Evolutionary conservation across 1,140 invertebrate species (phyloP), one percentile per base, ranked within the genome.

Genomic region (Ips typographus): DNA sequence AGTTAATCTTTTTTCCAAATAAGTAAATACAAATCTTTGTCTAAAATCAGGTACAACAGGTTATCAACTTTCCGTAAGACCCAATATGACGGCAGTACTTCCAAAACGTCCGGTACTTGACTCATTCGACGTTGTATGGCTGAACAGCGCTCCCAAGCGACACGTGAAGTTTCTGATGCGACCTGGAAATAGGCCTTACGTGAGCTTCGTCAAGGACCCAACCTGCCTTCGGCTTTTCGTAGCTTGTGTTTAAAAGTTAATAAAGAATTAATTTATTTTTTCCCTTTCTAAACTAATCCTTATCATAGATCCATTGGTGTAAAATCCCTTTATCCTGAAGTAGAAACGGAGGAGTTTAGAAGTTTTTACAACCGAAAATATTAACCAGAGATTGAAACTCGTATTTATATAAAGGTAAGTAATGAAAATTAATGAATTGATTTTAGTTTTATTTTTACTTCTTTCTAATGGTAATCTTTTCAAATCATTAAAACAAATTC

Each of bases 151-250:
- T 39, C 57, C 57, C 1, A 69, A 57, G n/a, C 66, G 65, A 41
- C 71, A 70, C 51, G 49, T 78, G 41, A 68, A 63, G 55, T 51
- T 79, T 22, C 57, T 69, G n/a, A 53, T 76, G 5, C 52, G 77
- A n/a, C 71, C 73, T 6, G 77, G 78, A 58, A 71, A 72, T 60
- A 67, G 76, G 57, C 70, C 74, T 2, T 78, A 74, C 51, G 74
- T 79, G 2, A 75, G 22, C 37, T 75, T 79, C 59, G 67, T 72
- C 5, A 40, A 58, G 43, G 75, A 77, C 62, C 36, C 62, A 4
- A 61, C 71, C 6, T 78, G 78, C 74, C 64, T 74, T 66, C 72
- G 72, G 73, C 66, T 78, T 61, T 74, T 70, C 70, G 53, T 77
- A 47, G 74, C 74, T 52, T 77, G 76, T 73, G 56, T 73, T 40